phyloP scores from a whole-genome alignment of 2,888 invertebrate genomes.

The Sinopyrophorus schimmeli region DNA sequence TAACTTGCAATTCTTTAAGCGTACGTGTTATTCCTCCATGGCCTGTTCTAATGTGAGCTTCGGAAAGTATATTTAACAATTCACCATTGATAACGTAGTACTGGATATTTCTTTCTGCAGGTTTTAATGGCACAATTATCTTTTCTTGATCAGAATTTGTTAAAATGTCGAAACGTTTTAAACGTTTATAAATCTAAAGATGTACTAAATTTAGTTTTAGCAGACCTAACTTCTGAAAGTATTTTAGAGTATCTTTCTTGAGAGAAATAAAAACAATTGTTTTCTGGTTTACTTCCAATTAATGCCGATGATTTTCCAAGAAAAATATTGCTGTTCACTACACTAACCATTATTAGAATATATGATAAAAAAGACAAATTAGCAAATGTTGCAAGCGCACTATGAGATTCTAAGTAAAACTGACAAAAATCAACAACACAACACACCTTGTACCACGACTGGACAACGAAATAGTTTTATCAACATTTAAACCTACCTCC shows the following conservation, averaged over 20 bases:
- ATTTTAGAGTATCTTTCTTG: constrained; percentile 39
- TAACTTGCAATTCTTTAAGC: constrained; percentile 41
- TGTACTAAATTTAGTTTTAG: constrained; percentile 35
- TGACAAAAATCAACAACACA: too few species aligned
- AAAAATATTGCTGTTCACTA: constrained; percentile 31
- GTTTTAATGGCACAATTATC: constrained; percentile 38
- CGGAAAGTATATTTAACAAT: constrained; percentile 39
- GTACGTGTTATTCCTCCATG: constrained; percentile 41
- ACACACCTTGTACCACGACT: too few species aligned
- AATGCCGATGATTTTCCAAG: constrained; percentile 33
- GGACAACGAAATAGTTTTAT: too few species aligned
- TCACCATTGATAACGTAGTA: constrained; percentile 41
- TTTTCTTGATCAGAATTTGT: constrained; percentile 37
- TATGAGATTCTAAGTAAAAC: constrained; percentile 29
- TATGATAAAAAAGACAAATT: constrained; percentile 21
- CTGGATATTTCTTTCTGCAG: constrained; percentile 34
- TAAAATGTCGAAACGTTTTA: constrained; percentile 40
- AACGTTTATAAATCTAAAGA: constrained; percentile 31
- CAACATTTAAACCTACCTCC: too few species aligned
- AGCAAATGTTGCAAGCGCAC: constrained; percentile 24
- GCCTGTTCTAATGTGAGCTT: constrained; percentile 40
- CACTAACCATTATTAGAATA: constrained; percentile 36
- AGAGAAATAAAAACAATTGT: constrained; percentile 40
- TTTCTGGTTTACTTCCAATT: constrained; percentile 39
- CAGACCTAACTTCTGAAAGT: constrained; percentile 39